Evolutionary conservation across 2,888 invertebrate species (phyloP), one percentile per base, ranked within the genome.

Genomic region (Lasioglossum oenotherae): DNA sequence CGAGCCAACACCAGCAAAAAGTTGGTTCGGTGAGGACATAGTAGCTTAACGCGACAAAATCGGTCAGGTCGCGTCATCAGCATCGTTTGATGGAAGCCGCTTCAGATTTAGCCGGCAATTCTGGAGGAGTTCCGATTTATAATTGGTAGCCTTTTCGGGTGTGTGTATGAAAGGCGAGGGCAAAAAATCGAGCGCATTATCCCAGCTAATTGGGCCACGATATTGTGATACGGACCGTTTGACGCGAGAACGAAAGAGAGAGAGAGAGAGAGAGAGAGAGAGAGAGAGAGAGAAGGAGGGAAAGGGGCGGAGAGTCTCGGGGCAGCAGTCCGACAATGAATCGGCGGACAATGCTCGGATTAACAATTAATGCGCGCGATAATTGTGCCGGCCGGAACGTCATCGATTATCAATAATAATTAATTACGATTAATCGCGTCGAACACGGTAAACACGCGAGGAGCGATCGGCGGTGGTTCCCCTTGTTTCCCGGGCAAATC

Each of bases 341-440:
- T 35, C 35, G 14, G 35, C 35, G 67, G 31, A 67, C 67, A 67
- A 67, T 67, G 67, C 67, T 35, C 19, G 67, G 67, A 67, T 67
- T 35, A 67, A 67, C 67, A 35, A 67, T 67, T 67, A 31, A 35
- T 35, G 67, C 67, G 67, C 67, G 31, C 67, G 67, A 75, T 53
- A 75, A 78, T 78, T 46, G 69, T 69, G 44, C 31, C 71, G 38
- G 69, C 73, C 73, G 71, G 76, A 35, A 35, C 19, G 19, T 31
- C 35, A 35, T 67, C 67, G 67, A 67, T 35, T 67, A 35, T 67
- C 67, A 67, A 67, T 67, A 67, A 67, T 67, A 67, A 67, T 67
- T 67, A 67, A 67, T 67, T 67, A 35, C 67, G 67, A 67, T 67
- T 67, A 67, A 67, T 67, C 67, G 35, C 19, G 67, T 67, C 16